These are phyloP conservation scores for Thymelicus sylvestris DNA, from an alignment of 2,888 invertebrate genomes.

Conservation along the genomic window DNA sequence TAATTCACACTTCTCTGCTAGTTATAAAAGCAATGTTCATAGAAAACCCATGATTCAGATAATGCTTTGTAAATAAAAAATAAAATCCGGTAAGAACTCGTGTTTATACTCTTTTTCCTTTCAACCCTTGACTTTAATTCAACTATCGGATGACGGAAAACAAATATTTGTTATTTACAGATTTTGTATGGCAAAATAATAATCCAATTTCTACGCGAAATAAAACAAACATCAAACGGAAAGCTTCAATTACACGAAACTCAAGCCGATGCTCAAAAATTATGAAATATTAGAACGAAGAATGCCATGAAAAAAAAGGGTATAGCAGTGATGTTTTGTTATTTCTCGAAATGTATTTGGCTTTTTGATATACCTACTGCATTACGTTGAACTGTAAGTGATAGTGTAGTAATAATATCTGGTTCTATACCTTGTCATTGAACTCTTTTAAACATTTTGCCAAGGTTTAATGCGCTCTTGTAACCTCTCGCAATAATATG, in stretches of 20 bases:
- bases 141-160: slow-evolving; percentile 17
- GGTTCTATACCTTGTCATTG: slow-evolving; percentile 79
- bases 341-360: neutral
- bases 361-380: too few relatives aligned
- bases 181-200: slow-evolving; percentile 9
- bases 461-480: slow-evolving; percentile 50
- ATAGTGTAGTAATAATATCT: too few relatives aligned
- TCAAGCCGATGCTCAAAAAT: slow-evolving; percentile 49
- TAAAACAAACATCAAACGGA: slow-evolving; percentile 45
- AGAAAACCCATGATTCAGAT: slow-evolving; percentile 27
- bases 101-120: neutral
- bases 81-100: neutral
- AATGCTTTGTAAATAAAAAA: slow-evolving; percentile 4
- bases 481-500: slow-evolving; percentile 8
- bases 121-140: neutral
- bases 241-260: slow-evolving; percentile 41
- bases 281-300: slow-evolving; percentile 44
- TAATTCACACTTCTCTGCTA: slow-evolving; percentile 69
- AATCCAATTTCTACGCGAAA: slow-evolving; percentile 40
- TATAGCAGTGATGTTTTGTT: neutral
- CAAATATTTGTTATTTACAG: slow-evolving; percentile 8
- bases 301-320: slow-evolving; percentile 4
- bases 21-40: slow-evolving; percentile 45
- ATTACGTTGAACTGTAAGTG: neutral
- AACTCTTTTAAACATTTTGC: slow-evolving; percentile 73